Percentiles rank a stretch among this genome's conserved stretches.
phyloP scores from a whole-genome alignment of 2,113 vertebrate species.

The Dicerorhinus sumatrensis region DNA sequence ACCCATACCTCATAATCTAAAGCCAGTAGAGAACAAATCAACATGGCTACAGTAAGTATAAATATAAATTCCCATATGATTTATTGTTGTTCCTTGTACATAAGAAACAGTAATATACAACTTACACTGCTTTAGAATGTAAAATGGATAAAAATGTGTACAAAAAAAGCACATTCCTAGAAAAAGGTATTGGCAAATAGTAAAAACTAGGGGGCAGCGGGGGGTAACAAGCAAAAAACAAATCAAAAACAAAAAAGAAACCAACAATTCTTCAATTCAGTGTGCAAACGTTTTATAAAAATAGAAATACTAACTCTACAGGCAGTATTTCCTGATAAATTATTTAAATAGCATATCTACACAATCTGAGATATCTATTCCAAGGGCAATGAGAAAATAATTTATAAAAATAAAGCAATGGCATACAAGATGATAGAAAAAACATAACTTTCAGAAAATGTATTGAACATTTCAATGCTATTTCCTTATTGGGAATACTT shows the following conservation, averaged over 20 bases:
- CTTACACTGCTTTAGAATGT: slow-evolving; percentile 88
- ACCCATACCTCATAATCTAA: background rate
- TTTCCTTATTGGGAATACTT: slow-evolving; percentile 90
- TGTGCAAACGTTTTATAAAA: slow-evolving; percentile 99
- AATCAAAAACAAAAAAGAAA: slow-evolving; percentile 89
- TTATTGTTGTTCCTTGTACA: slow-evolving; percentile 89
- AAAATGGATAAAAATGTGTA: slow-evolving; percentile 95
- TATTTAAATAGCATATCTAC: slow-evolving; percentile 99
- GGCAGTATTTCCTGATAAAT: slow-evolving; percentile 98
- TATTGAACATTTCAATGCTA: slow-evolving; percentile 88
- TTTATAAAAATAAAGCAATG: slow-evolving; percentile 95
- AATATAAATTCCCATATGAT: slow-evolving; percentile 86
- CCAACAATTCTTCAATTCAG: slow-evolving; percentile 93
- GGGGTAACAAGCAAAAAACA: slow-evolving; percentile 87
- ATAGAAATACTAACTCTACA: slow-evolving; percentile 96
- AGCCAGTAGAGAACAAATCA: slow-evolving; percentile 56
- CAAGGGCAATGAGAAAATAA: slow-evolving; percentile 95
- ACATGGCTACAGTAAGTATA: slow-evolving; percentile 71
- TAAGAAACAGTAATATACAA: slow-evolving; percentile 88
- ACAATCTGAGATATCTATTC: slow-evolving; percentile 94
- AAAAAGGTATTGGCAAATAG: slow-evolving; percentile 89
- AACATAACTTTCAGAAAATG: slow-evolving; percentile 89
- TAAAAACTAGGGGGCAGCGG: slow-evolving; percentile 81
- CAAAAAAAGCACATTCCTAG: slow-evolving; percentile 91
- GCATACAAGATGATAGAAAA: slow-evolving; percentile 91